Evolutionary conservation across 1,140 invertebrate genomes (phyloP), one percentile per base, ranked within the genome.

Genomic region (Melitaea cinxia): DNA sequence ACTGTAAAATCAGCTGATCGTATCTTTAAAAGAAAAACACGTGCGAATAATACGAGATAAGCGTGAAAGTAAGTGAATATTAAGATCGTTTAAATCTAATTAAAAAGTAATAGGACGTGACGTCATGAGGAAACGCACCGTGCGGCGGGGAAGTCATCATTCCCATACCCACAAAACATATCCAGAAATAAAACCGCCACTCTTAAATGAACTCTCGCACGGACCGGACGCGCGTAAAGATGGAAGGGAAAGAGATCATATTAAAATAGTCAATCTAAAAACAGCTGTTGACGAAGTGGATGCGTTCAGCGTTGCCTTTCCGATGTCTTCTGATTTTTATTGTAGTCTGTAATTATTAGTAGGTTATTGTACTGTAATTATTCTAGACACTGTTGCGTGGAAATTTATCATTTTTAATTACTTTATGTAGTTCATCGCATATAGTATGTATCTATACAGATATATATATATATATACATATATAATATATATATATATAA

Each of bases 281-380:
- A 85, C 85, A 88, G 85, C 85, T 88, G 85, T 85, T 80, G 80
- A 79, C 75, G 76, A 74, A 77, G 72, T 61, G 78, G 68, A 77
- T 56, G 76, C 78, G 76, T 80, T 80, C 76, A 54, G 76, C 78
- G 76, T 80, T 80, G 78, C 24, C 45, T 57, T 50, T 42, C 37
- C 35, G 23, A 52, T 50, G 58, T 65, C 57, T 26, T 47, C 45
- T 33, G 24, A 56, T 65, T 65, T 65, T 65, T 65, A 65, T 65
- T 65, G 54, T 65, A 28, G 14, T 23, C 15, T 42, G 10, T 49
- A 47, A 49, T 17, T 0, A 26, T 49, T n/a, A 37, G n/a, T 1
- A 52, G 35, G 21, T 7, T 42, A 6, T 24, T 5, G 33, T 35
- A 37, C 52, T 55, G 35, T 37, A 37, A 55, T 37, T 55, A 24